Base-by-base conservation (phyloP, 2,888 invertebrate genomes). In the Meta bourneti region DNA sequence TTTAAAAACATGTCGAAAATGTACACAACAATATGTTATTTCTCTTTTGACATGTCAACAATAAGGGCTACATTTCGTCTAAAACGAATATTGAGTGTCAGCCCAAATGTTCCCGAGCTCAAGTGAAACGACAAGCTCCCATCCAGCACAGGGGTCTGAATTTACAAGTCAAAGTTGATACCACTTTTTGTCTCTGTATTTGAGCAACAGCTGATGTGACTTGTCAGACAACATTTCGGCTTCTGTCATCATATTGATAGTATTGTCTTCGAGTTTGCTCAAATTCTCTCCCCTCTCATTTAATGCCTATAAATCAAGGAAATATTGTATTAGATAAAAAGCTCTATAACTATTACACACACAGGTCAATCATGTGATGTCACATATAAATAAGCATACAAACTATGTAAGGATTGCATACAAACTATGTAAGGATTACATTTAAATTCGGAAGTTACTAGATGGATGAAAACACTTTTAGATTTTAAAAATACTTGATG, bases 151-250 rank as follows among this genome's bases (percentile, higher is more conserved):
- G 84, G 11, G 85, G 75, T 90, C 72, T 69, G 79, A 75, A 71
- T 90, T 85, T 80, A 52, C 51, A 88, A 92, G 92, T 98, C 97
- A 99, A 96, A 99, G 97, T 96, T 99, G 99, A 96, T 99, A 99
- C 99, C 99, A 99, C 96, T 99, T 99, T 96, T 98, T 99, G 96
- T 99, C 98, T 96, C 98, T 98, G 96, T 98, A 98, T 96, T 98
- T 99, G 96, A 97, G 96, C 98, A 99, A 98, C 95, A 99, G 96
- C 94, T 97, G 97, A 96, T 98, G 98, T 94, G 99, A 97, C 93
- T 97, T 96, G 93, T 96, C 96, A 93, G 97, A 96, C 95, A 98
- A 99, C 95, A 97, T 97, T 95, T 98, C 97, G 92, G 98, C 98
- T 95, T 98, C 97, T 94, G 96, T 96, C 96, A 97, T 96, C 98